Percentiles rank a stretch among this genome's conserved stretches.
Evolutionary conservation across 2,797 vertebrate genomes (phyloP).

Genomic region (Clarias platycephalus): DNA sequence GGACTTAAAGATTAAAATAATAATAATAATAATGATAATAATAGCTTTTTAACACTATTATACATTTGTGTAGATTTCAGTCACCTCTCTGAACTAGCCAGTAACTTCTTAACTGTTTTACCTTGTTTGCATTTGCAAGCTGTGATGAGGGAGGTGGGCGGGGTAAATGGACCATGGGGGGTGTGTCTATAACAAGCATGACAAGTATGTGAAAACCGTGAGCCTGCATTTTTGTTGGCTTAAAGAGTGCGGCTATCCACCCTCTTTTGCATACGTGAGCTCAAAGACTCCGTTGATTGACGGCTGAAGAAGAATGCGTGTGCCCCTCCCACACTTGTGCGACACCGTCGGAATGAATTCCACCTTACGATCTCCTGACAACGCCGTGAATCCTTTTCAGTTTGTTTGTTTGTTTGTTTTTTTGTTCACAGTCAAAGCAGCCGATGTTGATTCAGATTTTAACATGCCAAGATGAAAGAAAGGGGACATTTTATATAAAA

Average conservation of each 20-base stretch:
- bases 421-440: neutral
- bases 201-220: neutral
- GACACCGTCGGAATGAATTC: no score
- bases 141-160: neutral
- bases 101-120: neutral
- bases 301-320: no score
- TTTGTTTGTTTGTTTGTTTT: neutral
- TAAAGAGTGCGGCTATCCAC: neutral
- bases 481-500: slow-evolving; percentile 30
- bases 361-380: no score
- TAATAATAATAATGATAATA: no score
- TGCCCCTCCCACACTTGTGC: neutral
- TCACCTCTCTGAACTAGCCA: neutral
- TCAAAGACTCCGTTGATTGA: neutral
- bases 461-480: neutral
- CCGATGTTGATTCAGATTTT: neutral
- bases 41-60: neutral
- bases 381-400: no score
- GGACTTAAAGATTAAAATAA: neutral
- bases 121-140: neutral
- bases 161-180: neutral
- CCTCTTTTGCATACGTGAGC: neutral
- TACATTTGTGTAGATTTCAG: neutral
- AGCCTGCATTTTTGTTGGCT: neutral
- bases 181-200: neutral